Percentiles rank a stretch among this genome's conserved stretches.
Evolutionary conservation across 2,888 invertebrate species (phyloP).

Genomic region (Tachina fera): DNA sequence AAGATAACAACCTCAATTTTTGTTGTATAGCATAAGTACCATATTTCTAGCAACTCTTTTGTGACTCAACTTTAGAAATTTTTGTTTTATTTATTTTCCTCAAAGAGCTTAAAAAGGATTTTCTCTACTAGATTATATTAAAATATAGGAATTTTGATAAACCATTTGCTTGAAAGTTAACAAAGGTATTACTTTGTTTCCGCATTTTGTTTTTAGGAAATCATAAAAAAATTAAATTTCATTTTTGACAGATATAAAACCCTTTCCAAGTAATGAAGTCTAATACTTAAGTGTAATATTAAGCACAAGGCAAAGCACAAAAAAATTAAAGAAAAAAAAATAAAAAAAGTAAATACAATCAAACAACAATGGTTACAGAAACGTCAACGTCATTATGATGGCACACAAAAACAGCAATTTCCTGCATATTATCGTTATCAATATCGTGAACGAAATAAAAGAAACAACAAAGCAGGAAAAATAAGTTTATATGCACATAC

Average conservation of each 20-base stretch:
- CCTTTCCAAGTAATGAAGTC: not conserved
- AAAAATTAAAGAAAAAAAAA: not conserved
- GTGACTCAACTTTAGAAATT: too few species aligned
- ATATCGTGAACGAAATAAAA: constrained; percentile 15
- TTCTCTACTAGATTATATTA: not conserved
- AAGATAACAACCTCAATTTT: too few species aligned
- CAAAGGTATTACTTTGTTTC: not conserved
- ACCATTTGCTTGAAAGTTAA: not conserved
- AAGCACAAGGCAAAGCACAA: constrained; percentile 16
- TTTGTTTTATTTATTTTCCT: too few species aligned
- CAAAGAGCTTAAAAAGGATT: not conserved
- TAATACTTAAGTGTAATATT: constrained; percentile 13
- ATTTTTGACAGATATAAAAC: constrained; percentile 3
- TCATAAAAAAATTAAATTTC: not conserved
- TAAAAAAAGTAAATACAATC: not conserved
- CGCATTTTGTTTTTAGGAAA: not conserved
- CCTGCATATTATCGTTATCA: constrained; percentile 66
- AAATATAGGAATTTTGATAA: not conserved
- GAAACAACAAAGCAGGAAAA: not conserved
- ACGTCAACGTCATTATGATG: constrained; percentile 62
- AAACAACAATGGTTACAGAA: constrained; percentile 41
- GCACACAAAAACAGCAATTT: constrained; percentile 65
- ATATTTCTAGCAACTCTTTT: too few species aligned
- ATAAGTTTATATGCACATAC: too few species aligned
- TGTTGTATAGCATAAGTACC: too few species aligned